These are phyloP conservation scores for Cyanoramphus novaezelandiae DNA, from an alignment of 2,113 vertebrate species.

Conservation along the genomic window DNA sequence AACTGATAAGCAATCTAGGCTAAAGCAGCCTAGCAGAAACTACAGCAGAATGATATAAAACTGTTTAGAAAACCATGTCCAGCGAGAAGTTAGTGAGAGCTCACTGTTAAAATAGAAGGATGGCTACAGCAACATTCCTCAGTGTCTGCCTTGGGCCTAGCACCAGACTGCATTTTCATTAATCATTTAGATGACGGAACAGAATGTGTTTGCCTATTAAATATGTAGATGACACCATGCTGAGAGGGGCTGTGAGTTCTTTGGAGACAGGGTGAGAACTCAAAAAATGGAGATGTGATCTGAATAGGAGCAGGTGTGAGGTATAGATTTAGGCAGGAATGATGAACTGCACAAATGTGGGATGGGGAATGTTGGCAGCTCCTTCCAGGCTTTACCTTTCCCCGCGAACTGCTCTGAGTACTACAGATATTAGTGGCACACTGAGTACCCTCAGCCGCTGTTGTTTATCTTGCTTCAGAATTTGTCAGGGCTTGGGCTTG, in stretches of 20 bases:
- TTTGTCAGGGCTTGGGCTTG: conserved; percentile 7
- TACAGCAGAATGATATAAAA: not conserved
- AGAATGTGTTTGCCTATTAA: conserved; percentile 69
- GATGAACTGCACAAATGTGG: conserved; percentile 70
- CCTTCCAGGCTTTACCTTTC: conserved; percentile 58
- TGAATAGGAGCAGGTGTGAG: conserved; percentile 67
- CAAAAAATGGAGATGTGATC: conserved; percentile 70
- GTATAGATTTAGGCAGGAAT: conserved; percentile 69
- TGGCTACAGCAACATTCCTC: conserved; percentile 42
- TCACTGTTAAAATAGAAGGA: not conserved
- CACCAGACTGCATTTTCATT: conserved; percentile 48
- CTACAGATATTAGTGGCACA: not conserved
- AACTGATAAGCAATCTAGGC: not conserved
- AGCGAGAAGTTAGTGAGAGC: not conserved
- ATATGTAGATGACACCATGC: conserved; percentile 59
- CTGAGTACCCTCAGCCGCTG: not conserved
- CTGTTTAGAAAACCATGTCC: conserved; percentile 6
- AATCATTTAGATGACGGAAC: conserved; percentile 56
- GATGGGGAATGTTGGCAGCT: conserved; percentile 64
- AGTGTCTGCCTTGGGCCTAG: conserved; percentile 12
- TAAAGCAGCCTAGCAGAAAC: not conserved
- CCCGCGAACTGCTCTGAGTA: not conserved
- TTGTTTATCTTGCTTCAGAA: conserved; percentile 27
- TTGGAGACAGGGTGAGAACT: conserved; percentile 49
- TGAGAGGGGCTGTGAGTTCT: not conserved